Evolutionary conservation across 2,888 invertebrate genomes (phyloP).

Genomic region (Pomacea canaliculata): DNA sequence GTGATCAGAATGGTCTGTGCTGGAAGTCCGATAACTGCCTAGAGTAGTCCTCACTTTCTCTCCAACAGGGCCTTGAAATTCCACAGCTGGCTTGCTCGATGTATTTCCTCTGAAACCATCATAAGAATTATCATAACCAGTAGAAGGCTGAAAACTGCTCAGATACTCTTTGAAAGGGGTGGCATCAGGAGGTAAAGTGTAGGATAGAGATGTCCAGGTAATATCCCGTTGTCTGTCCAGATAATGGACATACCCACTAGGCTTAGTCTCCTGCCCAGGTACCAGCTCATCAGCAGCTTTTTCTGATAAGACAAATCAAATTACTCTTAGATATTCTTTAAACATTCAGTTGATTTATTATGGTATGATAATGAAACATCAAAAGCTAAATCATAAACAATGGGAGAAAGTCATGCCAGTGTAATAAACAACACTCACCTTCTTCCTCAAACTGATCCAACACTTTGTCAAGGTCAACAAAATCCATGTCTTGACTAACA

Average conservation of each 20-base stretch:
- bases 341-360: neutral
- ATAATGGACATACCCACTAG: constrained; percentile 48
- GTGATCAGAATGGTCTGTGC: constrained; percentile 3
- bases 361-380: neutral
- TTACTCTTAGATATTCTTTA: neutral
- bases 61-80: no score
- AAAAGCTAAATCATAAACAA: neutral
- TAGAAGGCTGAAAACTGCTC: constrained; percentile 9
- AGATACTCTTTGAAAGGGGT: neutral
- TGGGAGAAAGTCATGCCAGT: neutral
- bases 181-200: constrained; percentile 6
- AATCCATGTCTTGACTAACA: constrained; percentile 44
- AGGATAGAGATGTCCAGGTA: constrained; percentile 40
- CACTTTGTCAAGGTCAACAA: constrained; percentile 85
- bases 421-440: constrained; percentile 60
- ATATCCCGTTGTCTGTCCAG: constrained; percentile 43
- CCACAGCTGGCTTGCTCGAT: neutral
- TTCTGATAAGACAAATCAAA: constrained; percentile 32
- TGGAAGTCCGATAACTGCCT: neutral
- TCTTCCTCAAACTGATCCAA: constrained; percentile 87
- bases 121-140: constrained; percentile 36
- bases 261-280: constrained; percentile 49
- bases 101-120: constrained; percentile 8
- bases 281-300: constrained; percentile 43
- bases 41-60: no score